Base-by-base conservation (phyloP, 92 coral and sea anemone genomes). In the Pocillopora meandrina region DNA sequence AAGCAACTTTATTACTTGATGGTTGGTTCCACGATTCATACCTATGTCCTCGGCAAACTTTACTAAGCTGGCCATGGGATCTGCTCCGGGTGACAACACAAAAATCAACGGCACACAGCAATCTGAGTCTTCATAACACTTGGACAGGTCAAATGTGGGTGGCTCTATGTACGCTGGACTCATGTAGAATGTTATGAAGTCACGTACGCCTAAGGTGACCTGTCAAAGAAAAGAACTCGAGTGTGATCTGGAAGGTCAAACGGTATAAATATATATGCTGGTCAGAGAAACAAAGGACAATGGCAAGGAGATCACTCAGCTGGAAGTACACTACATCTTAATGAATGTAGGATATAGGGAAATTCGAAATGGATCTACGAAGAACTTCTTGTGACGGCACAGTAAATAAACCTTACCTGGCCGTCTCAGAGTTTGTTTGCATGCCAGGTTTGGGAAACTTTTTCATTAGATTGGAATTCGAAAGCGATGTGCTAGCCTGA, bases 31-130 rank as follows among this genome's bases (percentile, higher is more conserved):
- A 69, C 13, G 5, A 69, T 26, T 62, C 93, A 59, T 71, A 91
- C 98, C 98, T 36, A 91, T 88, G 74, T 96, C 99, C 36, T 96
- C 99, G 12, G 97, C 93, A 79, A 96, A 96, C 91, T 96, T 96
- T 78, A 96, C 85, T 74, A 96, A 72, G 76, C 99, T 94, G 47
- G 99, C 99, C 99, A 96, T 94, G 1, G 99, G 99, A 78, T 96
- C 99, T 17, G 99, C 99, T 7, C 99, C 99, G 12, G 99, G 99
- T 58, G 99, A 96, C 34, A 96, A 80, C 36, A 96, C 95, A 68
- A 96, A 96, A 42, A 96, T 92, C 72, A 96, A 85, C 49, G 99
- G 99, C 68, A 96, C 95, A 75, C 96, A 96, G 80, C 96, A 94
- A 80, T 92, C 94, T 10, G 99, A 96, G 84, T 96, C 99, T 79